Base-by-base conservation (phyloP, 2,888 invertebrate species). In the Mesodorylaimus sp. region DNA sequence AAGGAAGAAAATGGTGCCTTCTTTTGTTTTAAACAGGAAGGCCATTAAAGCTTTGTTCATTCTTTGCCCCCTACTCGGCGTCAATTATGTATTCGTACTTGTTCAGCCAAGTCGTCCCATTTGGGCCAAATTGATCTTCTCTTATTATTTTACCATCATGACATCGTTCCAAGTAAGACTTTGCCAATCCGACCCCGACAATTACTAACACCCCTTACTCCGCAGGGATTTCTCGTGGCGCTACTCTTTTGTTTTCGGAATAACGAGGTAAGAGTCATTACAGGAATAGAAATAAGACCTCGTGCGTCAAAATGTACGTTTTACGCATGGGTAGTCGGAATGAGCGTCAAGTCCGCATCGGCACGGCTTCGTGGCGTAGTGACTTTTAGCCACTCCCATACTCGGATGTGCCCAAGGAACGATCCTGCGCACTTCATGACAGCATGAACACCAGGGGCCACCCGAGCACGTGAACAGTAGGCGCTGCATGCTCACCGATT, bases 11-110 rank as follows among this genome's bases (percentile, higher is more conserved):
- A n/a, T n/a, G n/a, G n/a, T n/a, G n/a, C n/a, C 21, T 85, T 85
- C 69, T 76, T 85, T 53, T 72, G 82, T 59, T 77, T 45, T 38
- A 53, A 57, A 26, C 58, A 66, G 66, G 50, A 68, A 66, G 58
- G 66, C 66, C 1, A 62, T 65, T 77, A 72, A 88, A 67, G 89
- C 89, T 0, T 75, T 89, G 32, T 72, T 89, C 26, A 84, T 87
- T 59, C 83, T 87, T 82, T 83, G 85, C 79, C 86, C 89, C n/a
- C 75, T 91, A 50, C 75, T 91, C 55, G 89, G 89, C 45, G 80
- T 87, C 58, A 88, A 87, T 1, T 88, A 91, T 69, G 74, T 89
- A 55, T 74, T 87, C 54, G 79, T 88, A 52, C 75, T 89, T 47
- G 79, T 79, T 47, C 53, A 59, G 36, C 87, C 89, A 0, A 77